Percentiles rank a stretch among this genome's conserved stretches.
phyloP scores from a whole-genome alignment of 2,888 invertebrate species.

The Chironomus riparius region DNA sequence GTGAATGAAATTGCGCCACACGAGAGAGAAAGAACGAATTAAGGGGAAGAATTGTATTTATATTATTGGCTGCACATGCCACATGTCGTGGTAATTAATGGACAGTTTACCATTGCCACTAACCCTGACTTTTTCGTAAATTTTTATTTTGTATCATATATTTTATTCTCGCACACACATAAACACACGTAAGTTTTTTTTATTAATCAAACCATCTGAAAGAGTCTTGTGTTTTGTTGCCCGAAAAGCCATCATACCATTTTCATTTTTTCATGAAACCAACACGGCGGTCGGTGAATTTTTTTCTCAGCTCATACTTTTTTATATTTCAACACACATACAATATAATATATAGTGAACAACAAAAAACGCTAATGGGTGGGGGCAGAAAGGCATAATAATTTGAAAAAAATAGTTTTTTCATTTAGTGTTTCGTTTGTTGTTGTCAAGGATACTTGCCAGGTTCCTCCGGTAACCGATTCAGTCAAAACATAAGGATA shows the following conservation, averaged over 20 bases:
- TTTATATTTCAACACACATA: conserved; percentile 12
- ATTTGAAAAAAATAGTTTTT: conserved; percentile 20
- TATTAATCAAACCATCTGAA: conserved; percentile 19
- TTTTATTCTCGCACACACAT: background rate
- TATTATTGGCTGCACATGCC: too few species aligned
- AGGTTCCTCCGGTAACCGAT: conserved; percentile 5
- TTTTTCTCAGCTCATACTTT: background rate
- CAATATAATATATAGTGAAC: too few species aligned
- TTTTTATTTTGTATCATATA: background rate
- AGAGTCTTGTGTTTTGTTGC: background rate
- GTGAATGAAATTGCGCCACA: background rate
- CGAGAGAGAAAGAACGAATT: too few species aligned
- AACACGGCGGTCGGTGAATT: conserved; percentile 21
- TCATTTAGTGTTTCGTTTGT: conserved; percentile 22
- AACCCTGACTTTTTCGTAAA: background rate
- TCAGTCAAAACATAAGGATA: conserved; percentile 21
- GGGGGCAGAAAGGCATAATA: conserved; percentile 15
- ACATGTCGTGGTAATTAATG: background rate
- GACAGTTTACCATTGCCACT: background rate
- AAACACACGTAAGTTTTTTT: background rate
- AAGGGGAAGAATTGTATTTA: too few species aligned
- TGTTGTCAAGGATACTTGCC: conserved; percentile 22
- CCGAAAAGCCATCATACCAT: conserved; percentile 20
- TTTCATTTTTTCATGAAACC: conserved; percentile 9
- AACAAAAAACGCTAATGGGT: background rate